Conservation (phyloP, 1,140 invertebrate genomes). For the Brachionus sp. region DNA sequence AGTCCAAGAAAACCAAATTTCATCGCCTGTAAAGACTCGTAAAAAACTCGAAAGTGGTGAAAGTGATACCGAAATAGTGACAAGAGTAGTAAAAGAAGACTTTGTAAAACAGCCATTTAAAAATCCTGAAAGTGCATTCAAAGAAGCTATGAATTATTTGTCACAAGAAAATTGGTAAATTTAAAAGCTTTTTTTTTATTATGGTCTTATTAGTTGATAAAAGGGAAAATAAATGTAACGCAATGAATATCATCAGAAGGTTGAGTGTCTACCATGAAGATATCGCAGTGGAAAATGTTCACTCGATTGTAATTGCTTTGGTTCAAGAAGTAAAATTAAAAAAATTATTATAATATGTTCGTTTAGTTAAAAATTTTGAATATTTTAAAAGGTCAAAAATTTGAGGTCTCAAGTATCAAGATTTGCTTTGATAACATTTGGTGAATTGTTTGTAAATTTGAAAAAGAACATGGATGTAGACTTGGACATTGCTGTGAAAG, state of each 20-base stretch:
- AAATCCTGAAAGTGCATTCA: slow-evolving; percentile 66
- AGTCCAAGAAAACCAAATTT: slow-evolving; percentile 38
- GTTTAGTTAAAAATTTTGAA: background rate
- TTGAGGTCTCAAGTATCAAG: slow-evolving; percentile 83
- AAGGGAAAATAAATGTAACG: slow-evolving; percentile 75
- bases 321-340: slow-evolving; percentile 67
- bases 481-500: slow-evolving; percentile 74
- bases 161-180: slow-evolving; percentile 71
- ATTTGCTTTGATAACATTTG: slow-evolving; percentile 73
- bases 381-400: slow-evolving; percentile 61
- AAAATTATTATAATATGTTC: background rate
- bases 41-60: slow-evolving; percentile 52
- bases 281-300: slow-evolving; percentile 63
- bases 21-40: slow-evolving; percentile 49
- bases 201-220: slow-evolving; percentile 51
- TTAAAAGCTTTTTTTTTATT: slow-evolving; percentile 21
- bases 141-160: slow-evolving; percentile 67
- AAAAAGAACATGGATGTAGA: slow-evolving; percentile 74
- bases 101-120: slow-evolving; percentile 59
- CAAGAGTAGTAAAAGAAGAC: slow-evolving; percentile 51
- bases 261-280: slow-evolving; percentile 71
- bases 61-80: slow-evolving; percentile 52
- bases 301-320: slow-evolving; percentile 68
- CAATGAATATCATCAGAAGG: slow-evolving; percentile 69
- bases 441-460: slow-evolving; percentile 70